Evolutionary conservation across 2,113 vertebrate genomes (phyloP).

Genomic region (Noturus placidus): DNA sequence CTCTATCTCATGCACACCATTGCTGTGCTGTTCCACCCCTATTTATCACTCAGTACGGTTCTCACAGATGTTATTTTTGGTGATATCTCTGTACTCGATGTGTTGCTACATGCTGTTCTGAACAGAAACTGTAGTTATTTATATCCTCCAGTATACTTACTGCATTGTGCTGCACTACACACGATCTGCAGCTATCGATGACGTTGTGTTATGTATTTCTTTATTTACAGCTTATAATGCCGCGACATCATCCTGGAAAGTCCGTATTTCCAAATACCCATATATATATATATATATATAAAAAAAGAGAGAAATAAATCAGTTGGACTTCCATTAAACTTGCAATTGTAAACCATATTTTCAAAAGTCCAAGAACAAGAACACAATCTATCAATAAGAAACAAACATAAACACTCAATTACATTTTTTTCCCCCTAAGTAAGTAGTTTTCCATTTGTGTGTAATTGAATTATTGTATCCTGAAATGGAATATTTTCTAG

Average conservation of each 20-base stretch:
- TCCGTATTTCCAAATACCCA: neutral
- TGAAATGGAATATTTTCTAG: neutral
- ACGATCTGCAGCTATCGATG: neutral
- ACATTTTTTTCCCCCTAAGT: neutral
- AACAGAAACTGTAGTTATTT: neutral
- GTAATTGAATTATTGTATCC: neutral
- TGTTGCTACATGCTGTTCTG: neutral
- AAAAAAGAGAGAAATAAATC: neutral
- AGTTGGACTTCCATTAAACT: neutral
- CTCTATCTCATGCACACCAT: neutral
- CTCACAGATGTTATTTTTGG: neutral
- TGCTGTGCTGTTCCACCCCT: neutral
- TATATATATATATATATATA: too few relatives aligned
- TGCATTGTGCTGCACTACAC: neutral
- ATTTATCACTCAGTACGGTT: constrained; percentile 6
- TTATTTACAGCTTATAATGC: neutral
- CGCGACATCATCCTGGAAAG: neutral
- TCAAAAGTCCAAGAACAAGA: neutral
- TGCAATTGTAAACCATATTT: neutral
- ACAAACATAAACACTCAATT: neutral
- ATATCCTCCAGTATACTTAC: neutral
- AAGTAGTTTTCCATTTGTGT: neutral
- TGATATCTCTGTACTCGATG: neutral
- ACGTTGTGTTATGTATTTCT: neutral
- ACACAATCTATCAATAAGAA: neutral